Percentiles rank a stretch among this genome's conserved stretches.
phyloP scores from a whole-genome alignment of 2,113 vertebrate species.

The Melanerpes aurifrons region DNA sequence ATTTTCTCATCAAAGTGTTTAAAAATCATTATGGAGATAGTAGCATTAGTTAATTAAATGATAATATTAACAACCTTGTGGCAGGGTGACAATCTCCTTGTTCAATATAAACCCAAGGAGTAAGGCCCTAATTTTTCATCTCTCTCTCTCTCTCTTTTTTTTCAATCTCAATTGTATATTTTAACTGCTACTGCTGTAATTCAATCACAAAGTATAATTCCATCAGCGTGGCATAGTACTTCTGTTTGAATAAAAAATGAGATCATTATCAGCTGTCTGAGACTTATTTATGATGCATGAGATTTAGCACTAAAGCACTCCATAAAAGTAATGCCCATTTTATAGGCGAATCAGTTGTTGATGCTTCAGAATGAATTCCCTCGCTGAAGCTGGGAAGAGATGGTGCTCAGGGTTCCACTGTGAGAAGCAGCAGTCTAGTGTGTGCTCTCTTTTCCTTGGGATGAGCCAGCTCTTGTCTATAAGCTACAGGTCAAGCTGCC shows the following conservation, averaged over 20 bases:
- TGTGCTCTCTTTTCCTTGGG: not conserved
- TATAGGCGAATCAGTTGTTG: not conserved
- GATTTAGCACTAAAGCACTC: conserved; percentile 21
- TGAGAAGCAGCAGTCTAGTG: not conserved
- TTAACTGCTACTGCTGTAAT: conserved; percentile 32
- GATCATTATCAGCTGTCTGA: conserved; percentile 24
- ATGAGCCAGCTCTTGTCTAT: not conserved
- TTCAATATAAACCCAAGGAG: not conserved
- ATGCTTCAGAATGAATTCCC: not conserved
- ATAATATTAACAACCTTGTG: conserved; percentile 36
- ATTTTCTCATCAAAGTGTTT: conserved; percentile 42
- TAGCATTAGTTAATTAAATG: conserved; percentile 55
- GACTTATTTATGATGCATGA: conserved; percentile 50
- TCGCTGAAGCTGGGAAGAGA: not conserved
- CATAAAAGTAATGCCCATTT: not conserved
- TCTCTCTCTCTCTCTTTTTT: not conserved
- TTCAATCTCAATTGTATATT: not conserved
- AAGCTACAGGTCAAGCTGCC: not conserved
- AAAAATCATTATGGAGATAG: conserved; percentile 30
- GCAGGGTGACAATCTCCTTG: not conserved
- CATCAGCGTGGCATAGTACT: not conserved
- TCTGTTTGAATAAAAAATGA: conserved; percentile 52
- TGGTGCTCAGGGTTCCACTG: not conserved
- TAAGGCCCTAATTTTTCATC: conserved; percentile 6
- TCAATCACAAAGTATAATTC: conserved; percentile 26